phyloP scores from a whole-genome alignment of 64 coral and sea anemone species.

The Stylophora pistillata region DNA sequence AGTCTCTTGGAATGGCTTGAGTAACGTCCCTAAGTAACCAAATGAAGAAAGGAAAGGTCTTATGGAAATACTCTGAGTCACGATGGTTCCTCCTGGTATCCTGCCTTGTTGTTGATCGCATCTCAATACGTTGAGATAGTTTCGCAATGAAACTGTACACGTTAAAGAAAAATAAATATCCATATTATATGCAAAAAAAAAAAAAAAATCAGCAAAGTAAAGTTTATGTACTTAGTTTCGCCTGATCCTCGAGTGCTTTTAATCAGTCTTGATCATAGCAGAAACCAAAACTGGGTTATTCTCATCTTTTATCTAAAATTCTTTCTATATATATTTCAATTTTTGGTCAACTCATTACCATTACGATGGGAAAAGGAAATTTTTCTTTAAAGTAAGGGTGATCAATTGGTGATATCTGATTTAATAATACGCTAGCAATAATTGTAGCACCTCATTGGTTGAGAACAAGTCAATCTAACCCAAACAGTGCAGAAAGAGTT shows the following conservation, averaged over 20 bases:
- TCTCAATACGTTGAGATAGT: slow-evolving; percentile 71
- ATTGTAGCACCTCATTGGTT: no score
- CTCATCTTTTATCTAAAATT: no score
- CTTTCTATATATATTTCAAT: no score
- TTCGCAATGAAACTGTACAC: slow-evolving; percentile 59
- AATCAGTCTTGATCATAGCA: no score
- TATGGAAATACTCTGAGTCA: slow-evolving; percentile 52
- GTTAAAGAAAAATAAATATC: neutral
- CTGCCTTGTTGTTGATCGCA: slow-evolving; percentile 19
- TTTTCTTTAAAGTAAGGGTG: no score
- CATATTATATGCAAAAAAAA: neutral
- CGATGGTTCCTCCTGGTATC: neutral
- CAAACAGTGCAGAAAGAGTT: no score
- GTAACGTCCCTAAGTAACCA: slow-evolving; percentile 74
- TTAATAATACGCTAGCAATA: no score
- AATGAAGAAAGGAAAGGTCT: slow-evolving; percentile 69
- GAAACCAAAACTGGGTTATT: no score
- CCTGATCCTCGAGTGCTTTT: neutral
- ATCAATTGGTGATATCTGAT: no score
- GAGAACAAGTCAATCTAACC: no score
- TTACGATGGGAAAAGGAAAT: no score
- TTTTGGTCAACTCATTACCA: no score
- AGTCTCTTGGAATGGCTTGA: slow-evolving; percentile 51
- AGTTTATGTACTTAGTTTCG: neutral
- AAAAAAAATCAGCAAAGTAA: neutral